Evolutionary conservation across 2,113 vertebrate species (phyloP).

Genomic region (Bubo blakistoni): DNA sequence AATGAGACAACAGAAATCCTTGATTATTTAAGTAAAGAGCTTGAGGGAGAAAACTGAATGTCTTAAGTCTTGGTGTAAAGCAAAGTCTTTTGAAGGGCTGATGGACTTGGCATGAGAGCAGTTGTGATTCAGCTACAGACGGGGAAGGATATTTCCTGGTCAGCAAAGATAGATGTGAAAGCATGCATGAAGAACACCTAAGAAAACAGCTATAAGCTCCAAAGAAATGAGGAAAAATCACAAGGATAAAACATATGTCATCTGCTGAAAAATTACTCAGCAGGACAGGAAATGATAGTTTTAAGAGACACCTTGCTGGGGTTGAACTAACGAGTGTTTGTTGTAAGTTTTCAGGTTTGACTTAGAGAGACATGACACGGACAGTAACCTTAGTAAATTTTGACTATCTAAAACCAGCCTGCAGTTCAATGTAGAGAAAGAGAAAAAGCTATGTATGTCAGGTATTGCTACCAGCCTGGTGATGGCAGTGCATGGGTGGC

Average conservation of each 20-base stretch:
- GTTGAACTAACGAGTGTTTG: neutral
- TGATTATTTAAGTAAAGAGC: neutral
- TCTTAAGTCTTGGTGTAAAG: neutral
- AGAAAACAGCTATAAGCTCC: neutral
- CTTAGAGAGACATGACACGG: neutral
- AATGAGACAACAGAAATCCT: neutral
- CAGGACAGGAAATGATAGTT: neutral
- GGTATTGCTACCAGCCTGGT: neutral
- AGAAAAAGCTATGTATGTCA: neutral
- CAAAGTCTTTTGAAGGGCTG: neutral
- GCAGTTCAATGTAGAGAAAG: neutral
- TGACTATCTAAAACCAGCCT: neutral
- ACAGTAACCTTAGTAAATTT: neutral
- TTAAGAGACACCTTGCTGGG: neutral
- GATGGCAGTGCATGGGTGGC: neutral
- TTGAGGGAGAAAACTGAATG: neutral
- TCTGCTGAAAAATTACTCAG: neutral
- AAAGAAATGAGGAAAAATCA: neutral
- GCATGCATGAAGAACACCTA: neutral
- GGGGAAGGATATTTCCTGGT: neutral
- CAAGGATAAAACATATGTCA: neutral
- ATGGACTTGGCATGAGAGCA: neutral
- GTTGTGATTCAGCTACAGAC: neutral
- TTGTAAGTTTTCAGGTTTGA: neutral
- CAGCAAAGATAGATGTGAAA: neutral